Conservation (phyloP, 2,797 vertebrate genomes). For the Hozukius guyotensis region DNA sequence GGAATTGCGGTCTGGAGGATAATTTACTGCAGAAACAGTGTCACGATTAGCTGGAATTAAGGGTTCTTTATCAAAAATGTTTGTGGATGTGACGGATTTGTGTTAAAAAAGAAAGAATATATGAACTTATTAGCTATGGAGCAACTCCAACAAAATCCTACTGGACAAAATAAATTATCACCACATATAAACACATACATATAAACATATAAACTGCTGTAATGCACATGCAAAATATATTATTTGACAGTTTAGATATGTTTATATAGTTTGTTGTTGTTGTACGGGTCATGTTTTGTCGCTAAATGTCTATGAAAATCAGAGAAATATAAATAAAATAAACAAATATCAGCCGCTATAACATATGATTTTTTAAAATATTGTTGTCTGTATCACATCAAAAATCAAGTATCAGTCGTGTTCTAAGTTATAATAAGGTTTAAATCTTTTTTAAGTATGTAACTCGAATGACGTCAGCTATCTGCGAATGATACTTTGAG, state of each 20-base stretch:
- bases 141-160: not conserved
- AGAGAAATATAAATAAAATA: not conserved
- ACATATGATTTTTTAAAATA: not conserved
- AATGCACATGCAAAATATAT: not conserved
- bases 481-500: not conserved
- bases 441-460: not conserved
- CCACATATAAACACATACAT: not conserved
- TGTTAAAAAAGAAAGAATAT: not conserved
- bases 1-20: not conserved
- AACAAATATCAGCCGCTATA: accelerated
- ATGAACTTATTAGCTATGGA: not conserved
- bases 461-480: not conserved
- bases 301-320: not conserved
- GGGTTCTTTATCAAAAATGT: not conserved
- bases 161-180: not conserved
- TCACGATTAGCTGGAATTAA: not conserved
- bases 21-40: not conserved
- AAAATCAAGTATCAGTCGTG: not conserved
- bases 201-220: not conserved
- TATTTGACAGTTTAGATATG: not conserved
- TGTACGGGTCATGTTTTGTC: not conserved
- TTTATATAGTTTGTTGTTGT: not conserved
- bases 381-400: not conserved
- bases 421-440: accelerated
- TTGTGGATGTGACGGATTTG: not conserved